Percentiles rank a stretch among this genome's conserved stretches.
phyloP scores from a whole-genome alignment of 2,113 vertebrate genomes.

The Anhinga anhinga region DNA sequence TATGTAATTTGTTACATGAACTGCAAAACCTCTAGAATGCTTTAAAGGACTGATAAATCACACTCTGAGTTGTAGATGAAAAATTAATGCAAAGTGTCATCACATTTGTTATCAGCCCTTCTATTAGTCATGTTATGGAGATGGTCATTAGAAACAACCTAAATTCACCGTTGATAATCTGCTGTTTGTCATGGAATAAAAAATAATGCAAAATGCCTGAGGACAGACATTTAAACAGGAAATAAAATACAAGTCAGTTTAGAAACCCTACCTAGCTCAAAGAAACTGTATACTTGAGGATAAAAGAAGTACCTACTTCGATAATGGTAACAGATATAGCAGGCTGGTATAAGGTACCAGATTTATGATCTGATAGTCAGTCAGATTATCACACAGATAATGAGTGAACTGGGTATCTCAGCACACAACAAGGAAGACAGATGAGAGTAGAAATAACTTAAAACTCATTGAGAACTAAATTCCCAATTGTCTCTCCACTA shows the following conservation, averaged over 20 bases:
- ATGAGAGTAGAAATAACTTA: neutral
- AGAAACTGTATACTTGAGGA: neutral
- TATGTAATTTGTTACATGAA: neutral
- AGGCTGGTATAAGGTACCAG: neutral
- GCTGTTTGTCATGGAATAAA: neutral
- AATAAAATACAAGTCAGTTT: neutral
- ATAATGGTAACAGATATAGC: accelerated
- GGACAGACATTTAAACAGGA: neutral
- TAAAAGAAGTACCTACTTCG: neutral
- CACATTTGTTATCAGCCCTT: neutral
- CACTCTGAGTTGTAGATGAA: neutral
- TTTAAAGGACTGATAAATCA: neutral
- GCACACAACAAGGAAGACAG: neutral
- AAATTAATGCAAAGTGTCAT: neutral
- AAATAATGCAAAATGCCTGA: neutral
- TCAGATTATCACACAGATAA: too few relatives aligned
- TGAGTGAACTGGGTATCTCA: neutral
- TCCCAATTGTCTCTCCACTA: neutral
- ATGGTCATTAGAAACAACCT: neutral
- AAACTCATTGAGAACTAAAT: neutral
- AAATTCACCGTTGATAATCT: neutral
- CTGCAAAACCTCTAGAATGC: neutral
- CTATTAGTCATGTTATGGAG: neutral
- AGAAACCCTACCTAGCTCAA: neutral
- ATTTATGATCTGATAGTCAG: too few relatives aligned